Evolutionary conservation across 2,888 invertebrate species (phyloP), one percentile per base, ranked within the genome.

Genomic region (Teinopalpus imperialis): DNA sequence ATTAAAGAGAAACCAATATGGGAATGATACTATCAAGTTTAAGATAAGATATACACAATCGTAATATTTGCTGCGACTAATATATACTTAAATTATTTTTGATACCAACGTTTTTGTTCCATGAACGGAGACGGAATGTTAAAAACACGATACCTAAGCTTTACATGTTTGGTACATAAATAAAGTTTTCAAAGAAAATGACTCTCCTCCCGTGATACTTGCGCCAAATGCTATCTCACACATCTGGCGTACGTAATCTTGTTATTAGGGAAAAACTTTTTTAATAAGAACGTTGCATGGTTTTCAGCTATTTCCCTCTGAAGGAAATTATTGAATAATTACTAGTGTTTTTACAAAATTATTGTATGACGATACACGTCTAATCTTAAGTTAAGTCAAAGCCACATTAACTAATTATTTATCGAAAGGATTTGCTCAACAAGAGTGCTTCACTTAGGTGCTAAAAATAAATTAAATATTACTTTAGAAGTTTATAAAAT

Each of bases 231-330:
- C 78, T 66, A 73, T 69, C 67, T 65, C 69, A 78, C 81, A 81
- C 88, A 87, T 87, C 85, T 87, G 87, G 85, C 68, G 85, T 67
- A 66, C 71, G 80, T 86, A 86, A 87, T 86, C 79, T 75, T 78
- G 82, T 86, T 86, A 87, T 76, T 74, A n/a, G 79, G 78, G 75
- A 86, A 86, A 87, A 87, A 87, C 79, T 87, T 87, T 87, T 75
- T 81, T 86, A 87, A 87, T 87, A 86, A 86, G 81, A 73, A 66
- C 72, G 70, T 65, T 69, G 74, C 77, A 80, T 77, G 74, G 71
- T 69, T 74, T 68, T 59, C 66, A 56, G 54, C 53, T 72, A 68
- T 76, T 70, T 68, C 66, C 66, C 62, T 69, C 49, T 58, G 60
- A 66, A 66, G 63, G 58, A 66, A 69, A 70, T 63, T 60, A 65